Evolutionary conservation across 2,113 vertebrate genomes (phyloP), one percentile per base, ranked within the genome.

Genomic region (Lasiurus borealis): DNA sequence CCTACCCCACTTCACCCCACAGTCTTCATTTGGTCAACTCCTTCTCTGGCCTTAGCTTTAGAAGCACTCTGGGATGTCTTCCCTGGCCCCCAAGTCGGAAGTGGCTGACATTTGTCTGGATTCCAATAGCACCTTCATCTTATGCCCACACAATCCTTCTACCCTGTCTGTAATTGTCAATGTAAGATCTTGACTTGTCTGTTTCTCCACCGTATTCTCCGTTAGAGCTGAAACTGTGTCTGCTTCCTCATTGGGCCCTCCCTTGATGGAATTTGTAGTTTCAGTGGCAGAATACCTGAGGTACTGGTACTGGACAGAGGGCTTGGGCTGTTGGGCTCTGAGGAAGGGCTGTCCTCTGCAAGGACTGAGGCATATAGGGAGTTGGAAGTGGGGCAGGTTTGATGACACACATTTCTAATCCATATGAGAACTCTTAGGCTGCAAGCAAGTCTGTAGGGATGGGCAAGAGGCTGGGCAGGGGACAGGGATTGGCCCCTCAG

Each of bases 231-330:
- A 69, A 29, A 52, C 46, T 8, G 23, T 71, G 57, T 73, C 69
- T 31, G 27, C 36, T 19, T 81, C 86, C 57, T 68, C n/a, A 11
- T 0, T 25, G 29, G 27, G 13, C 77, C 84, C 25, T 90, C 25
- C 25, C 59, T 62, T 27, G 83, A 31, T 50, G 76, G 68, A n/a
- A 62, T 64, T 23, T 71, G 66, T 21, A 15, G 44, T 59, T 34
- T 69, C 52, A 76, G 36, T 1, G 21, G n/a, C 8, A 9, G 64
- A 87, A 66, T 96, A 96, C 97, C 95, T 97, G 95, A 36, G 36
- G 31, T 72, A 11, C 59, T 2, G 15, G 72, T 66, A 19, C 34
- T 66, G 13, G 50, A 0, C 23, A 31, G 76, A 93, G 77, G 59
- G 25, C n/a, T 85, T 73, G 69, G 7, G 11, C 34, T 92, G 21